A percentile compares a stretch with the other conserved stretches of the same genome.
These are phyloP conservation scores for Lagocephalus sceleratus DNA, from an alignment of 2,797 vertebrate species.

Conservation along the genomic window DNA sequence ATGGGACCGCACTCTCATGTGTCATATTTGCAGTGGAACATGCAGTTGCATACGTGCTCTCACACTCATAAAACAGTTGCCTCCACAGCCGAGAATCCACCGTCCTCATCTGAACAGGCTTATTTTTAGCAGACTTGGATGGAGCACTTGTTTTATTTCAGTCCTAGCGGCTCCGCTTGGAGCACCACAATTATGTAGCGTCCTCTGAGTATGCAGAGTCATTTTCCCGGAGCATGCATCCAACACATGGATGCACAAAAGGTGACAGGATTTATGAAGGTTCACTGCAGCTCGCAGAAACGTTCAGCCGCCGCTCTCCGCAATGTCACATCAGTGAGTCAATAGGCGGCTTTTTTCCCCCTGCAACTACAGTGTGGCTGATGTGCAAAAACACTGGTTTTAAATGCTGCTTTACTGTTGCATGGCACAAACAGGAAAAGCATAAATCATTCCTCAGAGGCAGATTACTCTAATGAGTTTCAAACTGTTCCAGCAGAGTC, in stretches of 20 bases:
- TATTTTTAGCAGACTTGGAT: conserved; percentile 75
- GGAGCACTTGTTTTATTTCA: conserved; percentile 76
- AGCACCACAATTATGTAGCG: conserved; percentile 69
- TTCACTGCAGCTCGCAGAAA: conserved; percentile 34
- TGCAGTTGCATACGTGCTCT: conserved; percentile 28
- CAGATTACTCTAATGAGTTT: conserved; percentile 24
- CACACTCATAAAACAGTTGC: conserved; percentile 60
- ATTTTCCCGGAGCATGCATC: conserved; percentile 63
- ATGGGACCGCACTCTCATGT: conserved; percentile 19
- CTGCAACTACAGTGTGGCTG: conserved; percentile 1
- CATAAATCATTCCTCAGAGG: conserved; percentile 16
- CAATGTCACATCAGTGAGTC: conserved; percentile 15
- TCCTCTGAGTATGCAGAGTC: conserved; percentile 57
- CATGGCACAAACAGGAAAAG: conserved; percentile 6
- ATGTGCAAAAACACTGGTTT: conserved; percentile 8
- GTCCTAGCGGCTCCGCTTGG: conserved; percentile 66
- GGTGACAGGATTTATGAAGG: conserved; percentile 57
- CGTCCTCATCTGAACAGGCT: conserved; percentile 67
- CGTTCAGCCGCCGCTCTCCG: conserved; percentile 27
- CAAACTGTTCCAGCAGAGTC: conserved; percentile 24
- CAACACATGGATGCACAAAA: conserved; percentile 64
- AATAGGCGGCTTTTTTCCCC: conserved; percentile 11
- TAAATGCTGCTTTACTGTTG: neutral
- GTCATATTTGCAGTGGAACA: conserved; percentile 33
- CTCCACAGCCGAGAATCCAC: conserved; percentile 65